Evolutionary conservation across 2,888 invertebrate species (phyloP).

Genomic region (Seira ritae): DNA sequence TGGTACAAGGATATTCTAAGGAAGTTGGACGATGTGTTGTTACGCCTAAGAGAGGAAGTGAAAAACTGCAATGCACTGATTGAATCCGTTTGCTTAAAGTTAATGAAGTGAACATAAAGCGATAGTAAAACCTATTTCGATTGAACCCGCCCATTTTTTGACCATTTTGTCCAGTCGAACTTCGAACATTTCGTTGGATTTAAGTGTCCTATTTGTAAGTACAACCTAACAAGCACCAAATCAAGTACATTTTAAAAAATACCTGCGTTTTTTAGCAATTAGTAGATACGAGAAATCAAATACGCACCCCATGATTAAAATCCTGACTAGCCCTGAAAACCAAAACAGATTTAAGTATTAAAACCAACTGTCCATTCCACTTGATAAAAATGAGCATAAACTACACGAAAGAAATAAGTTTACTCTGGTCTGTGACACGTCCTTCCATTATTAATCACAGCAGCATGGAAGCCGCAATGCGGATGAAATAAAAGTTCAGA

Average conservation of each 20-base stretch:
- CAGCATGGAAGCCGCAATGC: constrained; percentile 94
- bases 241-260: constrained; percentile 18
- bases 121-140: constrained; percentile 79
- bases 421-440: constrained; percentile 95
- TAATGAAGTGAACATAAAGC: constrained; percentile 73
- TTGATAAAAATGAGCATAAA: constrained; percentile 15
- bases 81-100: too few relatives aligned
- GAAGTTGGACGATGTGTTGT: constrained; percentile 93
- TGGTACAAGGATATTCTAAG: constrained; percentile 92
- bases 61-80: neutral
- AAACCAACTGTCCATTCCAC: too few relatives aligned
- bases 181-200: constrained; percentile 93
- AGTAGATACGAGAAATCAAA: too few relatives aligned
- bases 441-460: constrained; percentile 91
- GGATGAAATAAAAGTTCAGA: constrained; percentile 86
- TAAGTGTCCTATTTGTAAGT: constrained; percentile 88
- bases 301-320: constrained; percentile 95
- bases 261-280: too few relatives aligned
- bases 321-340: constrained; percentile 88
- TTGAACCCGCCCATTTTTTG: constrained; percentile 95
- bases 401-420: constrained; percentile 35
- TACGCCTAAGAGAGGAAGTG: constrained; percentile 79
- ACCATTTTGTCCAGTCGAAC: constrained; percentile 93
- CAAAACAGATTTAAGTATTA: too few relatives aligned
- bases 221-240: constrained; percentile 77